Evolutionary conservation across 2,888 invertebrate genomes (phyloP), one percentile per base, ranked within the genome.

Genomic region (Drosophila conformis): DNA sequence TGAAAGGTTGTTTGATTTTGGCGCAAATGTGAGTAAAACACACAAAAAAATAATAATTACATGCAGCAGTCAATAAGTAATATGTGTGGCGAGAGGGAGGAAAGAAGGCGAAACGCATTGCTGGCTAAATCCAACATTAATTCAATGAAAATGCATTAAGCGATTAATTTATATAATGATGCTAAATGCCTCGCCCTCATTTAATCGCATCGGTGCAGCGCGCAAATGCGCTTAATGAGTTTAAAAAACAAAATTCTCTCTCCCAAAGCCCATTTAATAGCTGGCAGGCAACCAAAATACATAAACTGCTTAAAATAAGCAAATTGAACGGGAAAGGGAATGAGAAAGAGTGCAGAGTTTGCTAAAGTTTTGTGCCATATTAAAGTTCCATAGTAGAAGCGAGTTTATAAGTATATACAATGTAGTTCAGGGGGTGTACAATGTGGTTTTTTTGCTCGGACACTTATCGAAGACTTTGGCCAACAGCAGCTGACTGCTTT

Each of bases 171-270:
- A 62, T 83, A 74, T 69, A 76, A 74, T 75, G 62, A 67, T 58
- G 61, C 67, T 64, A 61, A 64, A 62, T 62, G 21, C 53, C 64
- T 33, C 36, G 18, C 46, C 33, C 48, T 51, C 51, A 56, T 68
- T 69, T 82, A 82, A 88, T 88, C 86, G 73, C 53, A 40, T 56
- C 65, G 64, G n/a, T 63, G 73, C 74, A 64, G 77, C 61, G 57
- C 49, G 66, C 71, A 77, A 85, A 77, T 83, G 76, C 74, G 68
- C 76, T 77, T 84, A 87, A 85, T 83, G 79, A 77, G 86, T 77
- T 85, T 82, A 69, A 63, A 80, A 75, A 46, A 75, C 49, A 52
- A 60, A 63, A 69, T 11, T 56, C 48, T 57, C 48, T 36, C 33
- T 5, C 10, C 4, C 15, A 18, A 61, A 61, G 13, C 29, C 52